Evolutionary conservation across 2,888 invertebrate genomes (phyloP), one percentile per base, ranked within the genome.

Genomic region (Mimachlamys varia): DNA sequence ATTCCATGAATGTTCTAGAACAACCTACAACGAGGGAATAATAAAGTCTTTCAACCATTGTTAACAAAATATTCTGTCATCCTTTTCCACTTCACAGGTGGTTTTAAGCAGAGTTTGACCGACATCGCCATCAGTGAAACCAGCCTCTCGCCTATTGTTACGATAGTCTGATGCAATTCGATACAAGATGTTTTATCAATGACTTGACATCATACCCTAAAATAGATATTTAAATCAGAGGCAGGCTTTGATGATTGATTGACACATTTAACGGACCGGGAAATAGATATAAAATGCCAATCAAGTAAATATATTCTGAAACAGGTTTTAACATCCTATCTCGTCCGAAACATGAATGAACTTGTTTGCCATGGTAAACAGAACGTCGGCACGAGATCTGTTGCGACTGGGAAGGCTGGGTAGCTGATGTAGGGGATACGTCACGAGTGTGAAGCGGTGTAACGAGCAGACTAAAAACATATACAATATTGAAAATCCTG

Each of bases 211-310:
- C 76, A 76, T 33, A 33, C 22, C 76, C 33, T 76, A 33, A 76
- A 76, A 76, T 22, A 76, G 76, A 76, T 76, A 76, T 76, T 76
- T 76, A 76, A 76, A 76, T 76, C 12, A 27, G 27, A 76, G 76
- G 76, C 33, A 22, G 76, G 22, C 33, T 27, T 33, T 76, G 33
- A 10, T 10, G 12, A 33, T 12, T 76, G 76, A 76, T 33, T 10
- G 76, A 33, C 33, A 15, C 33, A 10, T 58, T 19, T 4, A 58
- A 58, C 58, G n/a, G 7, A n/a, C 22, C 0, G 4, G 58, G 33
- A 76, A 76, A 76, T 33, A 5, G 17, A 76, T 33, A 33, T 62
- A 33, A 76, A 33, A 76, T 76, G 76, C 33, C 76, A 76, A 76
- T 76, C 76, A 76, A 76, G 15, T 27, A 7, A 27, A 76, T 76